Evolutionary conservation across 2,888 invertebrate species (phyloP).

Genomic region (Ennomos fuscantarius): DNA sequence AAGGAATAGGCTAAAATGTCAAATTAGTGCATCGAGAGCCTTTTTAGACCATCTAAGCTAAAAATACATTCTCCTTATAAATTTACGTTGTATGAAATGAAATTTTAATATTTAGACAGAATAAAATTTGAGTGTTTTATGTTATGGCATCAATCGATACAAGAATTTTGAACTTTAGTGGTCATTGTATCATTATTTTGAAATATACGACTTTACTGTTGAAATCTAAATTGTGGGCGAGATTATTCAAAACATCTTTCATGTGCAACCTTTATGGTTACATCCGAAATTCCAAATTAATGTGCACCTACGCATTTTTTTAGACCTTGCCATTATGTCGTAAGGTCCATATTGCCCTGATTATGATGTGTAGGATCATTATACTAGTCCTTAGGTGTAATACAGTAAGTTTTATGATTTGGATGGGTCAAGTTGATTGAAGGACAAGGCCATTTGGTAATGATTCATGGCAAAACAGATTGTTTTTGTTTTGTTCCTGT

Average conservation of each 20-base stretch:
- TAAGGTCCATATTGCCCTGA: constrained; percentile 22
- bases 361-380: constrained; percentile 1
- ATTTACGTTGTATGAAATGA: too few species aligned
- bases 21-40: too few species aligned
- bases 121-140: too few species aligned
- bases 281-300: constrained; percentile 25
- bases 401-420: constrained; percentile 18
- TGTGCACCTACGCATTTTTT: constrained; percentile 25
- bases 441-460: constrained; percentile 23
- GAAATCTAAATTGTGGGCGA: constrained; percentile 33
- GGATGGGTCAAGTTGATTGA: constrained; percentile 27
- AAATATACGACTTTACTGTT: constrained; percentile 19
- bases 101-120: too few species aligned
- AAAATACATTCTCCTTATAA: too few species aligned
- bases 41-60: too few species aligned
- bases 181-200: constrained; percentile 1
- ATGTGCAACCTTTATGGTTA: constrained; percentile 18
- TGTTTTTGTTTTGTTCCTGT: constrained; percentile 7
- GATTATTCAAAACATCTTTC: constrained; percentile 30
- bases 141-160: too few species aligned
- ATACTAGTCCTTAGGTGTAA: constrained; percentile 13
- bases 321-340: constrained; percentile 13
- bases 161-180: constrained; percentile 4
- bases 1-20: too few species aligned
- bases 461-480: constrained; percentile 17